Evolutionary conservation across 2,888 invertebrate genomes (phyloP).

Genomic region (Eupithecia centaureata): DNA sequence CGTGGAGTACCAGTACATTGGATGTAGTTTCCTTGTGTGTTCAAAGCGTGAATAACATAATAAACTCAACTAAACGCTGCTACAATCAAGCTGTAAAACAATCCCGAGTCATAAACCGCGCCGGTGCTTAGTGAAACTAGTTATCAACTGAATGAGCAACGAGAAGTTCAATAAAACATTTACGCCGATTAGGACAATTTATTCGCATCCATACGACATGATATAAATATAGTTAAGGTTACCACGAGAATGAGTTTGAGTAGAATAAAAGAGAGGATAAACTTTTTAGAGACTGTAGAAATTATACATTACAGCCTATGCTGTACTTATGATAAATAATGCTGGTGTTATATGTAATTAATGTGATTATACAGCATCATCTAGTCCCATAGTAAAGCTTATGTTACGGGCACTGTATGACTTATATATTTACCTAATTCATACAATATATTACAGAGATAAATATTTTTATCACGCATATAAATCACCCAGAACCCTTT

Average conservation of each 20-base stretch:
- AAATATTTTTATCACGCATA: too few species aligned
- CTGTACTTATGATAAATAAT: too few species aligned
- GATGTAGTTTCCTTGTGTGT: background rate
- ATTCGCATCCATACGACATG: background rate
- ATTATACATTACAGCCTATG: too few species aligned
- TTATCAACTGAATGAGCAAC: background rate
- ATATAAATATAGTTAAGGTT: constrained; percentile 2
- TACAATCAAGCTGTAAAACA: constrained; percentile 8
- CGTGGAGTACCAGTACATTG: too few species aligned
- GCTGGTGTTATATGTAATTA: too few species aligned
- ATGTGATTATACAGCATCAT: too few species aligned
- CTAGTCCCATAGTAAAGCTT: too few species aligned
- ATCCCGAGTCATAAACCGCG: background rate
- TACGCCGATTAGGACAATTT: constrained; percentile 7
- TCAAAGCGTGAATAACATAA: background rate
- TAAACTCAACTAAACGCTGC: background rate
- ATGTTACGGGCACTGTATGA: too few species aligned
- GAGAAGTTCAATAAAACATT: constrained; percentile 5
- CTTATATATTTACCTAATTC: too few species aligned
- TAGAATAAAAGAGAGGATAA: background rate
- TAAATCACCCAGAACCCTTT: too few species aligned
- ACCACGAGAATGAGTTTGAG: background rate
- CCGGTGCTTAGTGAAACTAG: background rate
- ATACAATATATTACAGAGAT: too few species aligned
- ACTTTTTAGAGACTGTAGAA: background rate